Evolutionary conservation across 2,797 vertebrate species (phyloP), one percentile per base, ranked within the genome.

Genomic region (Muscicapa comitata): DNA sequence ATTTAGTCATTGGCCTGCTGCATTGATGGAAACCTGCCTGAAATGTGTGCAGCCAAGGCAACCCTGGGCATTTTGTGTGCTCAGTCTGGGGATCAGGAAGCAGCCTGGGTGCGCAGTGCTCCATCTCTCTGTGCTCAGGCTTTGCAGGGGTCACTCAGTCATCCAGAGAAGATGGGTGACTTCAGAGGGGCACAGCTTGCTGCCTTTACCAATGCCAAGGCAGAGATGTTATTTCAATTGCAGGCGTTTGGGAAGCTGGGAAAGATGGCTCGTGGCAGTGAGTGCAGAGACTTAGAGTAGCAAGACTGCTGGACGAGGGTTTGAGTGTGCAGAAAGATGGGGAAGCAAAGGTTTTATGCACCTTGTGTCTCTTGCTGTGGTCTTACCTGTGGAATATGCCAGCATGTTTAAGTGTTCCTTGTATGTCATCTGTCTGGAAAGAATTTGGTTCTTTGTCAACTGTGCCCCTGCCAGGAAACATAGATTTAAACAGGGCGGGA

Each of bases 51-150:
- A 45, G 50, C 28, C 10, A 53, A 65, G 74, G 37, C 25, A 67
- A 50, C 47, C 35, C 29, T 57, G 61, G 37, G 26, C 14, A 5
- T 29, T 58, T 9, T 10, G 2, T 17, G 47, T 28, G 29, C 2
- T 55, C 8, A 12, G 0, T 17, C 5, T 16, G 17, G 9, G 16
- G 38, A 31, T 45, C 29, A 45, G 40, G 59, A 31, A 10, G 33
- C 24, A 50, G 26, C 31, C 50, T 5, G 13, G 17, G n/a, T 13
- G 65, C 68, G 26, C 53, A n/a, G 70, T 6, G 1, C 47, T 70
- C 33, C 18, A 7, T 26, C 42, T 75, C 54, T 20, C 19, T 42
- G 18, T 25, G 11, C 40, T 54, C 1, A 0, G 9, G 18, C 25
- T 92, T 35, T 42, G 14, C 48, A 77, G 68, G 55, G 47, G 17